Evolutionary conservation across 2,113 vertebrate species (phyloP).

Genomic region (Panthera leo): DNA sequence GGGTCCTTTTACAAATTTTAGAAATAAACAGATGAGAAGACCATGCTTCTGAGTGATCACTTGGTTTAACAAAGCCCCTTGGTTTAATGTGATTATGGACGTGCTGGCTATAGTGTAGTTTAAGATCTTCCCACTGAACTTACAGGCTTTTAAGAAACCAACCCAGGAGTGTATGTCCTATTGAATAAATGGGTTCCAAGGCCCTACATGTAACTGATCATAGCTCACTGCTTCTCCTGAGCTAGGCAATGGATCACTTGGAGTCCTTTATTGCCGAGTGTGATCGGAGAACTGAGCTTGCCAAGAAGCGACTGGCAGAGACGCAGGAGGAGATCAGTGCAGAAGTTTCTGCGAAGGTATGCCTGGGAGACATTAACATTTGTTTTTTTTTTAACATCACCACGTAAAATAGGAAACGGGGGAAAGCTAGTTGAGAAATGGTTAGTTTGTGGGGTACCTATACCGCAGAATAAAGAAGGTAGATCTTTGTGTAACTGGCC

Average conservation of each 20-base stretch:
- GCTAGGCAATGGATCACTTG: conserved; percentile 96
- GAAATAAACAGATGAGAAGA: not conserved
- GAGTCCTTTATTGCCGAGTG: conserved; percentile 99
- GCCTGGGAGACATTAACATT: not conserved
- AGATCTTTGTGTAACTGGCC: not conserved
- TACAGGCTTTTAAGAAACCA: not conserved
- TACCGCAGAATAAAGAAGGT: not conserved
- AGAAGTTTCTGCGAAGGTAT: conserved; percentile 97
- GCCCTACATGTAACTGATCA: not conserved
- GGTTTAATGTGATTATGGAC: not conserved
- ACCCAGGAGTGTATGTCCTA: not conserved
- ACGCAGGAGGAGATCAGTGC: conserved; percentile 99
- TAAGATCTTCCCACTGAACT: not conserved
- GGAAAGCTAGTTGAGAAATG: not conserved
- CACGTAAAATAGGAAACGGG: not conserved
- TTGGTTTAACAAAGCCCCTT: not conserved
- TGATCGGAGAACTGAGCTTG: conserved; percentile 96
- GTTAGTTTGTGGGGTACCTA: not conserved
- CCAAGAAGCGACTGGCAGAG: conserved; percentile 98
- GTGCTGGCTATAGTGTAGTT: not conserved
- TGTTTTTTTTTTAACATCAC: not conserved
- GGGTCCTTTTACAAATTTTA: conserved; percentile 6
- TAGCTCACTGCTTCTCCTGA: conserved; percentile 53
- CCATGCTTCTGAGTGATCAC: not conserved
- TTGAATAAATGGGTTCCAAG: not conserved